A percentile compares a stretch with the other conserved stretches of the same genome.
phyloP scores from a whole-genome alignment of 2,113 vertebrate species.

The Entomyzon cyanotis region DNA sequence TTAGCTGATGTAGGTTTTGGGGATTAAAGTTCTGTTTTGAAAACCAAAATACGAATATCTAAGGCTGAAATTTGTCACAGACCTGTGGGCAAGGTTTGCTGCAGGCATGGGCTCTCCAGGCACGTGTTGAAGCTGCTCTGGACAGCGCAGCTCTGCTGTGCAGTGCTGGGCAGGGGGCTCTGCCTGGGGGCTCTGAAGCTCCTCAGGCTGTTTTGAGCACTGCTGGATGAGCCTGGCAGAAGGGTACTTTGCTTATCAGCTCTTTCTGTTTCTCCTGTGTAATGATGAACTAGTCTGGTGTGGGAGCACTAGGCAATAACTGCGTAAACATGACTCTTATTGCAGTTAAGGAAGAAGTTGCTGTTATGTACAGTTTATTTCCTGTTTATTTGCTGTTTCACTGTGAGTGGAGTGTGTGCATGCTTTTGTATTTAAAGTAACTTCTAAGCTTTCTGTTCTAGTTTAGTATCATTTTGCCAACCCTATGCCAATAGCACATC shows the following conservation, averaged over 20 bases:
- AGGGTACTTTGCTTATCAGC: neutral
- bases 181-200: neutral
- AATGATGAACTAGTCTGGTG: neutral
- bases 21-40: neutral
- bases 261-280: accelerated
- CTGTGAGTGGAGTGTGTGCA: neutral
- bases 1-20: neutral
- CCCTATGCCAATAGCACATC: neutral
- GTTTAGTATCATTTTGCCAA: neutral
- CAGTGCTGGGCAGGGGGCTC: neutral
- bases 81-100: neutral
- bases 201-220: neutral
- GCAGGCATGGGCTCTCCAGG: neutral
- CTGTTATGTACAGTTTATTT: neutral
- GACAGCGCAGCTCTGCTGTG: accelerated
- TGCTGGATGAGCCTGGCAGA: neutral
- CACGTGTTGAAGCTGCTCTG: neutral
- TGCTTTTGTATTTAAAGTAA: neutral
- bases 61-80: neutral
- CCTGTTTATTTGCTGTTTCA: neutral
- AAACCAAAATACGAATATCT: neutral
- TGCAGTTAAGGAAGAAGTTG: neutral
- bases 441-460: neutral
- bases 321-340: neutral
- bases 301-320: neutral